Evolutionary conservation across 2,113 vertebrate genomes (phyloP).

Genomic region (Kryptolebias marmoratus): DNA sequence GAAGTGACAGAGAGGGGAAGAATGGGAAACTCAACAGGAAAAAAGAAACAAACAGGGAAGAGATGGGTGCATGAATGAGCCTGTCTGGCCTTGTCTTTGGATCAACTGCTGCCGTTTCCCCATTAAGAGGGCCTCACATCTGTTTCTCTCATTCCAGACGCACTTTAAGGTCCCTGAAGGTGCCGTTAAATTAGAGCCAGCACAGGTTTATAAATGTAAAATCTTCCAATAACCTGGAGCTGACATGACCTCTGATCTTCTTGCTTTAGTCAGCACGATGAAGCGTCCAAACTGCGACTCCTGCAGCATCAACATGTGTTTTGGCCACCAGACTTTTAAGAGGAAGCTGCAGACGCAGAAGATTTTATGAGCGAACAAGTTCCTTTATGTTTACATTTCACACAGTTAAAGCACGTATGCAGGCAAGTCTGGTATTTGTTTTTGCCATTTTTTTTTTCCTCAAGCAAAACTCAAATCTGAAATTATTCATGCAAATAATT

Average conservation of each 20-base stretch:
- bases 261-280: slow-evolving; percentile 54
- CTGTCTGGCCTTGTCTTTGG: slow-evolving; percentile 61
- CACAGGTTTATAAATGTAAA: slow-evolving; percentile 82
- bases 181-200: slow-evolving; percentile 82
- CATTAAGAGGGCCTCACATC: slow-evolving; percentile 77
- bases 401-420: slow-evolving; percentile 20
- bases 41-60: slow-evolving; percentile 2
- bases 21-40: neutral
- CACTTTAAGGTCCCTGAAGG: slow-evolving; percentile 80
- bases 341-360: slow-evolving; percentile 43
- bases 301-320: slow-evolving; percentile 59
- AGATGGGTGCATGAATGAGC: slow-evolving; percentile 10
- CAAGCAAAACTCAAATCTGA: neutral
- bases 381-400: slow-evolving; percentile 31
- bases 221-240: slow-evolving; percentile 78
- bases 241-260: slow-evolving; percentile 79
- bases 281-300: slow-evolving; percentile 39
- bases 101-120: slow-evolving; percentile 61
- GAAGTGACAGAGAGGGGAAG: slow-evolving; percentile 11
- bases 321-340: slow-evolving; percentile 50
- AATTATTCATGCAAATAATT: slow-evolving; percentile 7
- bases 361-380: slow-evolving; percentile 40
- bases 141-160: slow-evolving; percentile 77
- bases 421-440: slow-evolving; percentile 4
- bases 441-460: slow-evolving; percentile 13